Base-by-base conservation (phyloP, 2,888 invertebrate genomes). In the Tridacna gigas region DNA sequence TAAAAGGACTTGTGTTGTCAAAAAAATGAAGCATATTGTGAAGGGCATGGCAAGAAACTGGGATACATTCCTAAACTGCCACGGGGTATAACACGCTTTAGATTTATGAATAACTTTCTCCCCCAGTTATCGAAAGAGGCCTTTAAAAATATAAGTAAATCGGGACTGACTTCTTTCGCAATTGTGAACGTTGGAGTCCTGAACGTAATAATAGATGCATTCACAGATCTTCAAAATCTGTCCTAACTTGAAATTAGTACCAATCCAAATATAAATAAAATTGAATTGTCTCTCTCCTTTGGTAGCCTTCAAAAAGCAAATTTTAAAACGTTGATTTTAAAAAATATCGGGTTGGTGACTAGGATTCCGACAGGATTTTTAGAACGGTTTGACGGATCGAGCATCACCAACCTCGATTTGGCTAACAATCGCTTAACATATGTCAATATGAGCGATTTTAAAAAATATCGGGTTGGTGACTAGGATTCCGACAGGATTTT, bases 251-350 rank as follows among this genome's bases (percentile, higher is more conserved):
- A 37, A 26, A 18, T 77, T 25, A 69, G 47, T 37, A 28, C 47
- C 5, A 77, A 77, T 37, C 1, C n/a, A n/a, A 45, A 60, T 22
- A 51, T 77, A 15, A 60, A 77, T 26, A 20, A 67, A 28, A 51
- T 37, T 22, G 56, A 77, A n/a, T 37, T 77, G 22, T 51, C 26
- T 22, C 18, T 26, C 12, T 51, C 77, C 13, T 51, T 77, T 45
- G 47, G 22, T 37, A 67, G 56, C 22, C 66, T 67, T 12, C 25
- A 66, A 4, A 77, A 77, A 51, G 0, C 47, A 1, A 47, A 18
- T 37, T 7, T 69, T 7, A 18, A 26, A 25, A 15, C 1, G n/a
- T 22, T 71, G 12, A 26, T 3, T 25, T 22, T 71, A 20, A 15
- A n/a, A 15, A 71, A 51, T 7, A 71, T 13, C 15, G 47, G 71